These are phyloP conservation scores for Plebejus argus DNA, from an alignment of 2,888 invertebrate species.

Conservation along the genomic window DNA sequence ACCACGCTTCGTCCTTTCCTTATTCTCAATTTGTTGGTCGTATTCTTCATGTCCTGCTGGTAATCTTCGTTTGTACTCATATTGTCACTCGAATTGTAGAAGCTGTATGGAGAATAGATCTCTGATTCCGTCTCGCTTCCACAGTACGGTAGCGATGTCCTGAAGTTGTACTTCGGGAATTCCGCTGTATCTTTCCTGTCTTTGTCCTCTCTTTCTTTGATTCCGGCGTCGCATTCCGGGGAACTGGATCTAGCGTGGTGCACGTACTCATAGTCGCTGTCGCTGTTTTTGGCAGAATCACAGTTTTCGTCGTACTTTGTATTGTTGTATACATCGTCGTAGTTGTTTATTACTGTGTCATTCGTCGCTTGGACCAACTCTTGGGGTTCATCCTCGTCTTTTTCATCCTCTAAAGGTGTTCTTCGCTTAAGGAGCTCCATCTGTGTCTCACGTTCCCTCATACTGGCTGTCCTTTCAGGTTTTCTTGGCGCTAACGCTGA, in stretches of 20 bases:
- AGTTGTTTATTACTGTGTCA: conserved; percentile 71
- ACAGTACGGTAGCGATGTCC: conserved; percentile 89
- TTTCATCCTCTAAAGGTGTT: conserved; percentile 76
- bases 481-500: conserved; percentile 91
- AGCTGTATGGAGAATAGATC: conserved; percentile 90
- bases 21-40: conserved; percentile 85
- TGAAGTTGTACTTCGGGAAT: conserved; percentile 82
- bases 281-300: conserved; percentile 76
- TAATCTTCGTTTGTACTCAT: conserved; percentile 71
- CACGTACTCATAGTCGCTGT: conserved; percentile 84
- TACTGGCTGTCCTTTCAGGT: conserved; percentile 92
- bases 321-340: conserved; percentile 75
- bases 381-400: conserved; percentile 74
- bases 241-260: conserved; percentile 84
- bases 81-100: conserved; percentile 84
- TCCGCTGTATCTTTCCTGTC: conserved; percentile 69
- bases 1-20: conserved; percentile 91
- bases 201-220: conserved; percentile 64
- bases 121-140: conserved; percentile 92
- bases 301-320: conserved; percentile 71
- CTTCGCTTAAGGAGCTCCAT: conserved; percentile 80
- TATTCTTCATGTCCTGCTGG: conserved; percentile 69
- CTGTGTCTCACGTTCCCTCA: conserved; percentile 88
- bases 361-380: conserved; percentile 73
- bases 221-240: conserved; percentile 84